Conservation (phyloP, 1,140 invertebrate species). For the Bombus huntii region DNA sequence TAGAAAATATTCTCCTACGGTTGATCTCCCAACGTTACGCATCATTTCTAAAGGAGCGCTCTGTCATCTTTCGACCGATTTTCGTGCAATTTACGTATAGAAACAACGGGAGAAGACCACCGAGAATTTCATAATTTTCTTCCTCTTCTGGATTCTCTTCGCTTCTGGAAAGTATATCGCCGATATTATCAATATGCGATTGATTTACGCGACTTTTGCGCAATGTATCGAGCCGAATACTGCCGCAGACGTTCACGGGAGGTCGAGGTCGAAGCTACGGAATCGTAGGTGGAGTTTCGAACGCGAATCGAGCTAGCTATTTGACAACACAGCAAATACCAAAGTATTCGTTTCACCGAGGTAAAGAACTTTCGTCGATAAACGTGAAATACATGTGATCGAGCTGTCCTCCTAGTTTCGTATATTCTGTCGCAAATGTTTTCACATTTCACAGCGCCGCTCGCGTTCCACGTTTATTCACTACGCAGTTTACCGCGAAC, state of each 20-base stretch:
- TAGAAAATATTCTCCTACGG: not conserved
- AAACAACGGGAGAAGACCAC: too few species aligned
- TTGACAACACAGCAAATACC: not conserved
- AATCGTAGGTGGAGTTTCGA: not conserved
- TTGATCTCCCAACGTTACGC: not conserved
- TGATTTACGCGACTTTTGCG: not conserved
- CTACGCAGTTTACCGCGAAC: not conserved
- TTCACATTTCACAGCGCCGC: not conserved
- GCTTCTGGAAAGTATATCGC: not conserved
- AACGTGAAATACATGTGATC: not conserved
- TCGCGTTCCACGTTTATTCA: not conserved
- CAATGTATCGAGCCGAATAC: not conserved
- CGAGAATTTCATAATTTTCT: too few species aligned
- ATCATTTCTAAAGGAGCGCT: too few species aligned
- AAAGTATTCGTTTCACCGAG: not conserved
- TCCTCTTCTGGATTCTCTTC: too few species aligned
- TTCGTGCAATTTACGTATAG: too few species aligned
- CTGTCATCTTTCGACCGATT: too few species aligned
- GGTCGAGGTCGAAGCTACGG: not conserved
- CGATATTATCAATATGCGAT: not conserved
- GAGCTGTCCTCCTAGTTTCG: not conserved
- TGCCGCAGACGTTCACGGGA: not conserved
- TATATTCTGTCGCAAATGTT: not conserved
- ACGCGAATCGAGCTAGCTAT: not conserved
- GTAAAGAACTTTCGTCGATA: constrained; percentile 5